phyloP scores from a whole-genome alignment of 2,113 vertebrate genomes.

The Corythaeola cristata region DNA sequence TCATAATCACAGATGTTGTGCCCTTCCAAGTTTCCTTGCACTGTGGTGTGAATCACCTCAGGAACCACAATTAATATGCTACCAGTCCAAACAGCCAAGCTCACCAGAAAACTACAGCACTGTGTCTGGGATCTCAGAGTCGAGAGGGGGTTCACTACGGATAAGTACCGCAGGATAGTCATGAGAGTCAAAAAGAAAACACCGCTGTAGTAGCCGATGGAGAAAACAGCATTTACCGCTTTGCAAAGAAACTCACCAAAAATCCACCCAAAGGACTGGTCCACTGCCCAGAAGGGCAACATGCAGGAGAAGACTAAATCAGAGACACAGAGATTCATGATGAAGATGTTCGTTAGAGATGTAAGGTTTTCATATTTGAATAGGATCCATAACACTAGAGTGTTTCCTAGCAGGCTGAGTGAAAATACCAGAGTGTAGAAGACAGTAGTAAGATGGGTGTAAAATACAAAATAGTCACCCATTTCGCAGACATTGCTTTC shows the following conservation, averaged over 20 bases:
- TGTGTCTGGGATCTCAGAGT: constrained; percentile 66
- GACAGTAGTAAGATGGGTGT: constrained; percentile 59
- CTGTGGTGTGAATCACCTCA: constrained; percentile 68
- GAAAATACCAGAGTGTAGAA: constrained; percentile 80
- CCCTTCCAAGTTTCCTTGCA: not conserved
- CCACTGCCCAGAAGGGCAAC: constrained; percentile 84
- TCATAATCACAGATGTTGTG: constrained; percentile 58
- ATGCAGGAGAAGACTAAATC: constrained; percentile 87
- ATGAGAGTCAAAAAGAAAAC: constrained; percentile 86
- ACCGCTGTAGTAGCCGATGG: constrained; percentile 87
- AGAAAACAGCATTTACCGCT: constrained; percentile 80
- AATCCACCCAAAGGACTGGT: constrained; percentile 76
- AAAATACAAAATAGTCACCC: constrained; percentile 1
- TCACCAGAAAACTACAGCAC: constrained; percentile 68
- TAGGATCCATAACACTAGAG: constrained; percentile 84
- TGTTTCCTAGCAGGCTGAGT: constrained; percentile 88
- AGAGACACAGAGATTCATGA: constrained; percentile 88
- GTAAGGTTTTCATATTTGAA: constrained; percentile 85
- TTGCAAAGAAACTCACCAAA: constrained; percentile 83
- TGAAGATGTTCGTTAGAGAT: constrained; percentile 86
- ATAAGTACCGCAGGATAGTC: constrained; percentile 85
- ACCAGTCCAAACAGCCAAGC: constrained; percentile 74
- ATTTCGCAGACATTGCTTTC: constrained; percentile 72
- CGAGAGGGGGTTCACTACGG: constrained; percentile 83
- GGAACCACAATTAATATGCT: constrained; percentile 79